Evolutionary conservation across 2,113 vertebrate species (phyloP).

Genomic region (Lichenostomus cassidix): DNA sequence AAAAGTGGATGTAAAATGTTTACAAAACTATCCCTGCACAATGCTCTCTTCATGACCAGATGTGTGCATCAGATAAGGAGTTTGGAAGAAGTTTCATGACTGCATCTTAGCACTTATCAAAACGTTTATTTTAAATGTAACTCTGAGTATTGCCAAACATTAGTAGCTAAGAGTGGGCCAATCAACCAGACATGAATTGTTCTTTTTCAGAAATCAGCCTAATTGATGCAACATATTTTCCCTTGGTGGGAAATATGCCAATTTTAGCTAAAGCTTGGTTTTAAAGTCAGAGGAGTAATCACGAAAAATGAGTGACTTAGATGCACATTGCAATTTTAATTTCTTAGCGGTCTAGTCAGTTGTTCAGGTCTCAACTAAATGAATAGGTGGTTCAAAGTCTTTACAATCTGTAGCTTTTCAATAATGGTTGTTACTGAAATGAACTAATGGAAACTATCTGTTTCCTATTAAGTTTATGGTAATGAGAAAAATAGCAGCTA

Average conservation of each 20-base stretch:
- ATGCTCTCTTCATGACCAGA: not conserved
- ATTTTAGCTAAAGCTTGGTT: not conserved
- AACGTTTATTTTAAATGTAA: not conserved
- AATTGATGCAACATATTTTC: not conserved
- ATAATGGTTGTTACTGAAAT: not conserved
- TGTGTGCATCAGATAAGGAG: not conserved
- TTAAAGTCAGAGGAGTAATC: not conserved
- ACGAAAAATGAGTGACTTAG: not conserved
- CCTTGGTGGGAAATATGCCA: fast-evolving
- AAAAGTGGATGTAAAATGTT: not conserved
- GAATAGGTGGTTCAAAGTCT: not conserved
- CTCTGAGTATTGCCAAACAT: not conserved
- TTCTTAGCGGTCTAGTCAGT: not conserved
- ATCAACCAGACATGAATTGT: not conserved
- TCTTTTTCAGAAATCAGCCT: not conserved
- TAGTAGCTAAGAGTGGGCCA: not conserved
- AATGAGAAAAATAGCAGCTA: not conserved
- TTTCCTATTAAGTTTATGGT: not conserved
- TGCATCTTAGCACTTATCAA: not conserved
- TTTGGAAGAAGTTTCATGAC: not conserved
- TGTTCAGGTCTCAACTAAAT: not conserved
- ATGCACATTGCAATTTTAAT: not conserved
- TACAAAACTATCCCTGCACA: not conserved
- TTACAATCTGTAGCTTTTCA: not conserved
- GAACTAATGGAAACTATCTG: not conserved